A percentile compares a stretch with the other conserved stretches of the same genome.
These are phyloP conservation scores for Sycophaga agraensis DNA, from an alignment of 1,140 invertebrate genomes.

Conservation along the genomic window DNA sequence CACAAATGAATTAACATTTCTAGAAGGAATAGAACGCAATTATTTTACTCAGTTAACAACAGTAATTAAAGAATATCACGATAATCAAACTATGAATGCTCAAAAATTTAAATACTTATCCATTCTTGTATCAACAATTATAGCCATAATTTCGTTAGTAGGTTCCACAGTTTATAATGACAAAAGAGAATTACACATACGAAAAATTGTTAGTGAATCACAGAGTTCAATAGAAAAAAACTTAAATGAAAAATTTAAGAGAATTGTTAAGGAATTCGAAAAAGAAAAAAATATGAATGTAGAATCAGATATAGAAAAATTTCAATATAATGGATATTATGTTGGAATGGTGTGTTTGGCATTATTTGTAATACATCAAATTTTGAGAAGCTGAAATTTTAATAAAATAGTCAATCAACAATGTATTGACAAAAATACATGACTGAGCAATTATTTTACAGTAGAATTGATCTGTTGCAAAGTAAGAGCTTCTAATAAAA, in stretches of 20 bases:
- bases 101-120: constrained; percentile 54
- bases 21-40: constrained; percentile 49
- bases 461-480: background rate
- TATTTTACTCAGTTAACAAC: constrained; percentile 50
- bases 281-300: constrained; percentile 24
- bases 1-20: constrained; percentile 34
- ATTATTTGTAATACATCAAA: constrained; percentile 31
- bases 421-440: too few species aligned
- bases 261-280: constrained; percentile 19
- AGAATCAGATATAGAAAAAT: constrained; percentile 25
- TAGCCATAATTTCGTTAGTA: constrained; percentile 45
- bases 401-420: too few species aligned
- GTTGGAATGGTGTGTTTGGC: constrained; percentile 19
- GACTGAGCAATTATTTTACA: background rate
- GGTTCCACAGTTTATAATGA: constrained; percentile 52
- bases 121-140: constrained; percentile 45
- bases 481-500: background rate
- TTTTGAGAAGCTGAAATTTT: constrained; percentile 23
- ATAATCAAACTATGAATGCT: constrained; percentile 47
- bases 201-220: constrained; percentile 35
- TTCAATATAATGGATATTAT: constrained; percentile 27
- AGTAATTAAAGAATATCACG: constrained; percentile 56
- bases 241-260: constrained; percentile 27
- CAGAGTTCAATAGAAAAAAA: constrained; percentile 41
- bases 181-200: constrained; percentile 42